Evolutionary conservation across 2,797 vertebrate species (phyloP).

Genomic region (Typhlichthys eigenmanni): DNA sequence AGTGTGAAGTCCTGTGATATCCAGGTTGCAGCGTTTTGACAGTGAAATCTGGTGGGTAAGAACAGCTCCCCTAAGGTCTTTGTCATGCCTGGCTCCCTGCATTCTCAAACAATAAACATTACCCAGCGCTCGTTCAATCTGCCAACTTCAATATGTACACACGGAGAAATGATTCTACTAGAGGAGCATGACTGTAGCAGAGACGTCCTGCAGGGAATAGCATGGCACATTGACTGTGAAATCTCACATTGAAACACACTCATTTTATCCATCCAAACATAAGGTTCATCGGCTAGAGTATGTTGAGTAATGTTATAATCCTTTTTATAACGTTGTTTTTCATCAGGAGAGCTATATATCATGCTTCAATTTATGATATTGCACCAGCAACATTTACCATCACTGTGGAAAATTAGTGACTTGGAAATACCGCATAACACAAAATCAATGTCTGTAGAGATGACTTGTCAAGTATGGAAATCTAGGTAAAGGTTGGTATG

Average conservation of each 20-base stretch:
- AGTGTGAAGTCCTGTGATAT: constrained; percentile 51
- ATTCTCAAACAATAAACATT: constrained; percentile 50
- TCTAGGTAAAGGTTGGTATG: constrained; percentile 43
- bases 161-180: constrained; percentile 66
- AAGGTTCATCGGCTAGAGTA: constrained; percentile 30
- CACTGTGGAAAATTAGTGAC: constrained; percentile 55
- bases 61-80: constrained; percentile 55
- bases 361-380: constrained; percentile 71
- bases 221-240: constrained; percentile 55
- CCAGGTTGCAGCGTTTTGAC: constrained; percentile 56
- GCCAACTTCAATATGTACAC: constrained; percentile 77
- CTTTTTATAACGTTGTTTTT: constrained; percentile 44
- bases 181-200: constrained; percentile 53
- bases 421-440: constrained; percentile 35
- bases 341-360: constrained; percentile 59
- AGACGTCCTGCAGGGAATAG: constrained; percentile 52
- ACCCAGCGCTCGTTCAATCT: constrained; percentile 61
- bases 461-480: constrained; percentile 25
- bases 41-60: constrained; percentile 45
- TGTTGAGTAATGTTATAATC: constrained; percentile 37
- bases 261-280: constrained; percentile 37
- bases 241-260: constrained; percentile 46
- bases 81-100: constrained; percentile 49
- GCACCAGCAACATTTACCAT: constrained; percentile 59
- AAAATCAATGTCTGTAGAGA: constrained; percentile 34